A percentile compares a stretch with the other conserved stretches of the same genome.
Evolutionary conservation across 2,797 vertebrate genomes (phyloP).

Genomic region (Borostomias antarcticus): DNA sequence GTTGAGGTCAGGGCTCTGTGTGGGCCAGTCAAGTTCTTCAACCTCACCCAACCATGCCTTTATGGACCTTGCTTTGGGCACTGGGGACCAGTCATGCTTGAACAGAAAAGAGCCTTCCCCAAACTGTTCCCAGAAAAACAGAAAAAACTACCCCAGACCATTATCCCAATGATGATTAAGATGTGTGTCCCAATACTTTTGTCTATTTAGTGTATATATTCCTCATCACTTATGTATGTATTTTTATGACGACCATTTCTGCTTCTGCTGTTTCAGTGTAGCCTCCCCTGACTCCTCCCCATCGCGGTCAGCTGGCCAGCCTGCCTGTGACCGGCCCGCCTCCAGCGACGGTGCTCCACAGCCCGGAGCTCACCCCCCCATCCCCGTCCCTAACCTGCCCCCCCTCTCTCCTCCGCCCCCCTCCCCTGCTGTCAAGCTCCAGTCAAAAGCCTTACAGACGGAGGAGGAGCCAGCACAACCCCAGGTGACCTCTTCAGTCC

Average conservation of each 20-base stretch:
- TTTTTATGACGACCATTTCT: neutral
- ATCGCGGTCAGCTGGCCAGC: neutral
- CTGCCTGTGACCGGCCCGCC: conserved; percentile 6
- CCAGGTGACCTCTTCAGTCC: conserved; percentile 56
- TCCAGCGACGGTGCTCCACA: neutral
- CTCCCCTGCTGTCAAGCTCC: neutral
- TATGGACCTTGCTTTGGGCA: no score
- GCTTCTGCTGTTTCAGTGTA: conserved; percentile 1
- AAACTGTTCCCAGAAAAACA: no score
- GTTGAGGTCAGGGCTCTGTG: no score
- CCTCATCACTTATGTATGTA: neutral
- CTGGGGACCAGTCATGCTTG: no score
- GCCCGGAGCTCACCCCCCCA: neutral
- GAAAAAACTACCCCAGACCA: no score
- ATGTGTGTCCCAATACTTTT: no score
- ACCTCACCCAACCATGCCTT: no score
- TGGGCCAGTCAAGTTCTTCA: no score
- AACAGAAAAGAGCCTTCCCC: no score
- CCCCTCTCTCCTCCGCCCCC: neutral
- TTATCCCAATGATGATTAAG: no score
- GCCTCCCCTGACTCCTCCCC: neutral
- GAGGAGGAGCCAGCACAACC: conserved; percentile 13
- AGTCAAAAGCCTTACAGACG: conserved; percentile 65
- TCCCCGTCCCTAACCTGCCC: neutral
- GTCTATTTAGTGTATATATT: no score